Evolutionary conservation across 2,113 vertebrate genomes (phyloP).

Genomic region (Psammodynastes pulverulentus): DNA sequence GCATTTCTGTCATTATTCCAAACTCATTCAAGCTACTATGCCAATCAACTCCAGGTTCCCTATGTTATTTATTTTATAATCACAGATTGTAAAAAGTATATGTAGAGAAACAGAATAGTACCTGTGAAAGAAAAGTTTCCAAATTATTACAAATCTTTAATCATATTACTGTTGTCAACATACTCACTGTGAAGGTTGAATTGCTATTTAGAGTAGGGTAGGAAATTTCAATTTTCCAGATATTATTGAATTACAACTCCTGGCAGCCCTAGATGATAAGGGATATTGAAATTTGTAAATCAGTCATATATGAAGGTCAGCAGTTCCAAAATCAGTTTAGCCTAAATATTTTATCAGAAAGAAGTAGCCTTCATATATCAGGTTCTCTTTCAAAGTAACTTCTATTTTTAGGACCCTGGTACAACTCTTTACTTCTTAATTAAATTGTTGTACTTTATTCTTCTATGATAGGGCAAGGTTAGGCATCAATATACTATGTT

Average conservation of each 20-base stretch:
- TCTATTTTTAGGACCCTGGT: not conserved
- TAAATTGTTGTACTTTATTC: not conserved
- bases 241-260: not conserved
- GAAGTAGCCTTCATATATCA: not conserved
- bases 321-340: not conserved
- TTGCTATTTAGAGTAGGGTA: not conserved
- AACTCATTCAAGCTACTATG: conserved; percentile 20
- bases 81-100: not conserved
- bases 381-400: not conserved
- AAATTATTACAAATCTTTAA: not conserved
- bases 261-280: not conserved
- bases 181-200: not conserved
- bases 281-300: not conserved
- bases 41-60: not conserved
- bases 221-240: not conserved
- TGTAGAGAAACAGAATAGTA: not conserved
- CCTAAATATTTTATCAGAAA: not conserved
- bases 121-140: not conserved
- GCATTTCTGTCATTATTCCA: not conserved
- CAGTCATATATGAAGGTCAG: not conserved
- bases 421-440: not conserved
- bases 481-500: not conserved
- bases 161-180: not conserved
- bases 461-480: not conserved
- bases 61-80: conserved; percentile 6